Percentiles rank a stretch among this genome's conserved stretches.
These are phyloP conservation scores for Macroglossus sobrinus DNA, from an alignment of 2,113 vertebrate species.

Conservation along the genomic window DNA sequence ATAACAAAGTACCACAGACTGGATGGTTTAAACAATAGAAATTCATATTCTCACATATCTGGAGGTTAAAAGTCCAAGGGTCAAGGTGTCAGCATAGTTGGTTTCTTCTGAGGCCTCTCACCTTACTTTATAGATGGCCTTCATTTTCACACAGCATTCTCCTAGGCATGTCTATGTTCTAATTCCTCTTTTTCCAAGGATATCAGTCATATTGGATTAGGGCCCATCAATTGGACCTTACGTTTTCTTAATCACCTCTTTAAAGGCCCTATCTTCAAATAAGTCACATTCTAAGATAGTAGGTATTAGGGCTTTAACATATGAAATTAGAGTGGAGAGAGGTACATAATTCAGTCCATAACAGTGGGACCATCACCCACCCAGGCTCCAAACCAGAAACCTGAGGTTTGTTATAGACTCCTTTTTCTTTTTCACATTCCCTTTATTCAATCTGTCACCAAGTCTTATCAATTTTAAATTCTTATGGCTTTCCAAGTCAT, in stretches of 20 bases:
- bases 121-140: background rate
- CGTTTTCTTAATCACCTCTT: conserved; percentile 5
- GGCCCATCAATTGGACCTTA: background rate
- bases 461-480: background rate
- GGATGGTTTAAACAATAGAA: background rate
- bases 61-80: background rate
- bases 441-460: background rate
- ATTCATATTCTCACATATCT: background rate
- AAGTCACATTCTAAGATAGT: background rate
- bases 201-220: background rate
- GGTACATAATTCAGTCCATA: background rate
- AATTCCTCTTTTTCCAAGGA: conserved; percentile 3
- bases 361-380: background rate
- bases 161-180: background rate
- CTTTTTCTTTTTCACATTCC: background rate
- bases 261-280: background rate
- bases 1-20: background rate
- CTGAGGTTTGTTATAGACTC: background rate
- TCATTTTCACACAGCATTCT: background rate
- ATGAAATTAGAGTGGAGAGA: background rate
- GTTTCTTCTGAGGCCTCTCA: background rate
- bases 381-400: background rate
- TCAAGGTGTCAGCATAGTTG: background rate
- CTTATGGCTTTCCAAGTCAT: background rate
- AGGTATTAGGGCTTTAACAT: background rate